Evolutionary conservation across 2,797 vertebrate genomes (phyloP).

Genomic region (Poecilia gillii): DNA sequence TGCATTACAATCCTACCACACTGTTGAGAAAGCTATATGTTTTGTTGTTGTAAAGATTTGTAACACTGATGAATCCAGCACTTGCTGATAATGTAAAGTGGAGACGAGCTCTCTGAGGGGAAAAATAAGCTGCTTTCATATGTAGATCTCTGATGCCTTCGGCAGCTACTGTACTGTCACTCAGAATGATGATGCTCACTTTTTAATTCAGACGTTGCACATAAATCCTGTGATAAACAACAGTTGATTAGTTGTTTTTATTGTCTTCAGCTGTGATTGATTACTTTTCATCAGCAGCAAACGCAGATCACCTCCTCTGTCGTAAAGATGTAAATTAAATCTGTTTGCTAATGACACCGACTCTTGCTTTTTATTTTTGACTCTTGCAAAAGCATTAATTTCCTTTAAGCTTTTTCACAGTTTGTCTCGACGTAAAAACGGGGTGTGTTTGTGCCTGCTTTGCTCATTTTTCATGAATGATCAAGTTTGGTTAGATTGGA

Average conservation of each 20-base stretch:
- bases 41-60: conserved; percentile 57
- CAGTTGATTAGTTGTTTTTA: conserved; percentile 41
- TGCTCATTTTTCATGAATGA: background rate
- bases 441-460: background rate
- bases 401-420: background rate
- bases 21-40: conserved; percentile 49
- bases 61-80: conserved; percentile 61
- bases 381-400: background rate
- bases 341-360: conserved; percentile 17
- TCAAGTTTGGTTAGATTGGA: background rate
- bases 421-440: background rate
- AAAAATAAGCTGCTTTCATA: conserved; percentile 50
- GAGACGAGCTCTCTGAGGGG: conserved; percentile 45
- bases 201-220: conserved; percentile 73
- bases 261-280: conserved; percentile 37
- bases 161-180: conserved; percentile 77
- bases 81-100: conserved; percentile 60
- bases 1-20: conserved; percentile 36
- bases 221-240: conserved; percentile 78
- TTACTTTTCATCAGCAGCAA: conserved; percentile 26
- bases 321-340: conserved; percentile 33
- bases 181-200: conserved; percentile 68
- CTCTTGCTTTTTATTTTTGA: conserved; percentile 16
- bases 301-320: conserved; percentile 22
- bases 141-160: conserved; percentile 70